Evolutionary conservation across 2,113 vertebrate species (phyloP), one percentile per base, ranked within the genome.

Genomic region (Pogonocichla stellata): DNA sequence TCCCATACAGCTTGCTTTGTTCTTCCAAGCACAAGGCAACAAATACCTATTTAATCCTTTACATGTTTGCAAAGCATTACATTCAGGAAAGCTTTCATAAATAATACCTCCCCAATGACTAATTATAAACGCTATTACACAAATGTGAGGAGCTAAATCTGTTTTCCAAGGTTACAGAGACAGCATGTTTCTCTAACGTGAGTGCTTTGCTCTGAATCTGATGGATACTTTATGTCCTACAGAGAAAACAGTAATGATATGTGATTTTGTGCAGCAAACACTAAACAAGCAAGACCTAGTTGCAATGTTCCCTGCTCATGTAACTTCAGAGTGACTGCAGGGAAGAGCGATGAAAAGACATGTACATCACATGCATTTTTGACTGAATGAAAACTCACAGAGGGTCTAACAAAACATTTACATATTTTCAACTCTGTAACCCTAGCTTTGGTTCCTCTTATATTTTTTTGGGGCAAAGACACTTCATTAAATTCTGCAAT

Each of bases 31-130:
- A 57, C 33, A 66, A 65, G 18, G 57, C 36, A 79, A 65, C 45
- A 73, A 93, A 65, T 87, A 54, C 14, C 45, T 80, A 20, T 42
- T 92, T 89, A 85, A 95, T 75, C 74, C 38, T 82, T 69, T 82
- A 42, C 34, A 23, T 90, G 70, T 64, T 95, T 93, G 48, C 45
- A 90, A 92, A 61, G 48, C 36, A 60, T 77, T 92, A 79, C n/a
- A 23, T 87, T 90, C 84, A 73, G 84, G 78, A 93, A 96, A 28
- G 19, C 24, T 89, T 92, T 81, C 36, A 90, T 86, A 93, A 95
- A 80, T 91, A 93, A 85, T 70, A 42, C 7, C 19, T 69, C 78
- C 90, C 93, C 2, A 5, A 51, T 85, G 91, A 92, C 54, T 75
- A 82, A 65, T 92, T 95, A 93, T 53, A 72, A 81, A 89, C 6